Percentiles rank a stretch among this genome's conserved stretches.
Conservation (phyloP, 2,888 invertebrate genomes). For the Gandaritis pyraliata region DNA sequence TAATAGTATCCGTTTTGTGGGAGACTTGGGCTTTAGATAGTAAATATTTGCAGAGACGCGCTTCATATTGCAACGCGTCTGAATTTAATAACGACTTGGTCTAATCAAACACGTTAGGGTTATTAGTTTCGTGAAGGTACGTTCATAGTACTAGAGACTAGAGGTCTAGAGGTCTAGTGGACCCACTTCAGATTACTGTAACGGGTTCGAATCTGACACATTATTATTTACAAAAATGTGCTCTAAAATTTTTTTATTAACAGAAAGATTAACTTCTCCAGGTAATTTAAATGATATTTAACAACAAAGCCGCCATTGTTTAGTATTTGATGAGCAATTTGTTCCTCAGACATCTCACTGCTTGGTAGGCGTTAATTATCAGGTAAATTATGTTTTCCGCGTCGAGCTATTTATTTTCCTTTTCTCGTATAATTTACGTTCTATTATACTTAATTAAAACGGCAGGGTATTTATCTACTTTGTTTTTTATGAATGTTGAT, state of each 20-base stretch:
- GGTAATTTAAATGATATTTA: neutral
- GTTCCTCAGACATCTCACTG: slow-evolving; percentile 33
- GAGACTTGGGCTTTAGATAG: slow-evolving; percentile 34
- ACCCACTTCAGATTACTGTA: too few relatives aligned
- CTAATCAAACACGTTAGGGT: slow-evolving; percentile 15
- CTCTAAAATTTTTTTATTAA: too few relatives aligned
- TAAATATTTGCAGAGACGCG: slow-evolving; percentile 61
- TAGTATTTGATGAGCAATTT: slow-evolving; percentile 40
- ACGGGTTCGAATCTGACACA: too few relatives aligned
- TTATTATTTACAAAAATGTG: too few relatives aligned
- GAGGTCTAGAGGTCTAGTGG: too few relatives aligned
- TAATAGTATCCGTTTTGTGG: neutral
- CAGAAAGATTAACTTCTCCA: too few relatives aligned
- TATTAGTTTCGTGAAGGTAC: slow-evolving; percentile 1
- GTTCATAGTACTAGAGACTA: too few relatives aligned
- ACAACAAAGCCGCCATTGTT: slow-evolving; percentile 11
- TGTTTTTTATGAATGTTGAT: slow-evolving; percentile 12
- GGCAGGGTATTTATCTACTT: slow-evolving; percentile 16
- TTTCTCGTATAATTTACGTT: slow-evolving; percentile 41
- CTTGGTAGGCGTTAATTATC: slow-evolving; percentile 41
- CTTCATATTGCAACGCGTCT: slow-evolving; percentile 57
- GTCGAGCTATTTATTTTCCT: slow-evolving; percentile 38
- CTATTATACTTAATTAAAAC: slow-evolving; percentile 35
- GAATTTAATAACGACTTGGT: slow-evolving; percentile 57
- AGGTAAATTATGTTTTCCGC: slow-evolving; percentile 42